Evolutionary conservation across 2,113 vertebrate genomes (phyloP), one percentile per base, ranked within the genome.

Genomic region (Bettongia penicillata): DNA sequence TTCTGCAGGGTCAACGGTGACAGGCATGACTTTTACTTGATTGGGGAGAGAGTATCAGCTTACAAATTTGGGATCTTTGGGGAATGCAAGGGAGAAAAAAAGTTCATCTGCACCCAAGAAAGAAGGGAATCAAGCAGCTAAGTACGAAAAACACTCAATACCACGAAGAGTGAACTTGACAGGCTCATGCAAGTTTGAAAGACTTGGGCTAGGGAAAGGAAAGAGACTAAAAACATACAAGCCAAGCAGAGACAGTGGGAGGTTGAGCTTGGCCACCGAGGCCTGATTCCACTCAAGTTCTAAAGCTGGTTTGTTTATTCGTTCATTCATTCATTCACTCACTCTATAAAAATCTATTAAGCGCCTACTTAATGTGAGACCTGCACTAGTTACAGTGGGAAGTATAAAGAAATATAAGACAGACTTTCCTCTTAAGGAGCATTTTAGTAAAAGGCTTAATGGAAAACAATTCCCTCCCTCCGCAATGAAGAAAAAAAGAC

Each of bases 21-120:
- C n/a, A 91, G 93, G 89, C 93, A 89, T 55, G 22, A 7, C n/a
- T 84, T 84, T 84, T 51, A 28, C 19, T 2, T 90, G 91, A 93
- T 24, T 49, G 1, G 51, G 94, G 3, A 31, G 8, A 37, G 24
- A 9, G 52, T 31, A 37, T 19, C 16, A 19, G 10, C 28, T 53
- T 43, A 14, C 51, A 89, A 11, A 92, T 92, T 31, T 93, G 53
- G 57, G 68, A 48, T 23, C 93, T 1, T 51, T 50, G 93, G 31
- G 47, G n/a, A 96, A 26, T n/a, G 93, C 26, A 90, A 53, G 24
- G 37, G 31, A 68, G 77, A 93, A 95, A 53, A 53, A 90, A 77
- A n/a, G 4, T n/a, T 16, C 19, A 77, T 9, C 19, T 48, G 89
- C 93, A 91, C 52, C 52, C 90, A 90, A 4, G 92, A 90, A 92